These are phyloP conservation scores for Catotricha subobsoleta DNA, from an alignment of 2,888 invertebrate genomes.

Conservation along the genomic window DNA sequence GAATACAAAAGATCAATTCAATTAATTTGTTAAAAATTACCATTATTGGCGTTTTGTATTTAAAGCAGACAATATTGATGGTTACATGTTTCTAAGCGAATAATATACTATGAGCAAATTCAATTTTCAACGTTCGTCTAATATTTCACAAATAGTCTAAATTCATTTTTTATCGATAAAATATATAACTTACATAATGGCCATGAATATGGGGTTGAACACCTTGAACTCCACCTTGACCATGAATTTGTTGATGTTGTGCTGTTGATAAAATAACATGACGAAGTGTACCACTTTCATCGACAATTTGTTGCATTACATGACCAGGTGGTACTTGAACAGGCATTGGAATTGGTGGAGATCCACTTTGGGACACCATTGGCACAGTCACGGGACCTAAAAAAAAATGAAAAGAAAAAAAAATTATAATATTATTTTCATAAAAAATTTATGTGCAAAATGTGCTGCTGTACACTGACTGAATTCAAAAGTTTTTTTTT, in stretches of 20 bases:
- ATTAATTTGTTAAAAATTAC: too few relatives aligned
- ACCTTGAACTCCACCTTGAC: slow-evolving; percentile 29
- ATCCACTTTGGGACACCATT: slow-evolving; percentile 65
- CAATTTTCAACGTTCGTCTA: too few relatives aligned
- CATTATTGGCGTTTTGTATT: too few relatives aligned
- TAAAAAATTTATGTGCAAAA: background rate
- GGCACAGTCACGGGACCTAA: slow-evolving; percentile 70
- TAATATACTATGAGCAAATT: too few relatives aligned
- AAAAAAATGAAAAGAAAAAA: slow-evolving; percentile 14
- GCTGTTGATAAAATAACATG: slow-evolving; percentile 78
- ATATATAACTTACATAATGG: slow-evolving; percentile 19
- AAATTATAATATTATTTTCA: background rate
- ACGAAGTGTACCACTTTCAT: slow-evolving; percentile 72
- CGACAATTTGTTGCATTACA: slow-evolving; percentile 80
- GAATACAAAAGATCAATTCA: too few relatives aligned
- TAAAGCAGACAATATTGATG: too few relatives aligned
- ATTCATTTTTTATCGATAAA: too few relatives aligned
- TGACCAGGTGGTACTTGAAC: slow-evolving; percentile 84
- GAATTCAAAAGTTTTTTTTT: background rate
- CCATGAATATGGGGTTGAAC: slow-evolving; percentile 36
- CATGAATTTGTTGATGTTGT: slow-evolving; percentile 31
- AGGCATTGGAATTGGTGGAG: slow-evolving; percentile 66
- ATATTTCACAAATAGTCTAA: too few relatives aligned
- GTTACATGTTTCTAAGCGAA: too few relatives aligned
- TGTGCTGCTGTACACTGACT: background rate